Conservation (phyloP, 2,113 vertebrate genomes). For the Dicaeum eximium region DNA sequence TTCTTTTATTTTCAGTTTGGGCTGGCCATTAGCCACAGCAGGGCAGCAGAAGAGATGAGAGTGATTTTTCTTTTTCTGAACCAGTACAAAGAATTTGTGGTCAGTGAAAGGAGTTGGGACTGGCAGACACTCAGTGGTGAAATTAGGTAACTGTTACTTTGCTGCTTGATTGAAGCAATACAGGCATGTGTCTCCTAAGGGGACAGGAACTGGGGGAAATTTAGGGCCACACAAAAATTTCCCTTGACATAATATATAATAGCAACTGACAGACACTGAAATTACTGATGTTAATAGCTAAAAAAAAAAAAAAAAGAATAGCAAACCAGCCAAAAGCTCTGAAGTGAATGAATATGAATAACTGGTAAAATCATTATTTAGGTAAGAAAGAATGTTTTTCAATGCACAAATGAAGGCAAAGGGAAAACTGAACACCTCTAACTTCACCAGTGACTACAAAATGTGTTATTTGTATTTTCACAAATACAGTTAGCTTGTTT, state of each 20-base stretch:
- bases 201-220: background rate
- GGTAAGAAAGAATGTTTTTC: background rate
- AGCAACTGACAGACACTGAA: background rate
- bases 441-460: background rate
- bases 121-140: background rate
- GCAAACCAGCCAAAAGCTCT: background rate
- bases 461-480: slow-evolving; percentile 9
- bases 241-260: background rate
- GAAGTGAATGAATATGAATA: background rate
- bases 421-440: background rate
- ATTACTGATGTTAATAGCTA: background rate
- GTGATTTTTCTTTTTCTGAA: slow-evolving; percentile 34
- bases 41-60: background rate
- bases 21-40: background rate
- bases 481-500: slow-evolving; percentile 13
- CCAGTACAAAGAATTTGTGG: background rate
- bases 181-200: background rate
- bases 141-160: background rate
- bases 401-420: background rate
- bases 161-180: background rate
- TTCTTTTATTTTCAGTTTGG: background rate
- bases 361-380: background rate
- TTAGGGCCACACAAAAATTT: background rate
- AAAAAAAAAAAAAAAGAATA: background rate
- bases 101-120: background rate